Evolutionary conservation across 2,888 invertebrate species (phyloP).

Genomic region (Willowsia nigromaculata): DNA sequence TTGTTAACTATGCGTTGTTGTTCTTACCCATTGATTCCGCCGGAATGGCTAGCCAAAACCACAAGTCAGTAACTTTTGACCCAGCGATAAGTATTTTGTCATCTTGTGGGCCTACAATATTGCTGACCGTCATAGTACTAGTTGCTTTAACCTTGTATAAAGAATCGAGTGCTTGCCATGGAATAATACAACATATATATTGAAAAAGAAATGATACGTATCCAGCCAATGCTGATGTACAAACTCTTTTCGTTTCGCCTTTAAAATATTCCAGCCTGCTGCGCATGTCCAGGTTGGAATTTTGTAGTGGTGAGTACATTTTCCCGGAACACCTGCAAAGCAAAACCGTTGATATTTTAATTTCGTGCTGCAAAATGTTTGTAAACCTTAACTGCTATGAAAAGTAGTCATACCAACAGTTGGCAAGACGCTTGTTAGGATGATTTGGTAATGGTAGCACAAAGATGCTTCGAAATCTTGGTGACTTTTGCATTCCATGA

Average conservation of each 20-base stretch:
- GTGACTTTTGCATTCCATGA: neutral
- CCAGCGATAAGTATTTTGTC: neutral
- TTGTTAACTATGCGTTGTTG: neutral
- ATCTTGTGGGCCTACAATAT: constrained; percentile 15
- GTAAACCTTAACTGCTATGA: neutral
- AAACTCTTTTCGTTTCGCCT: neutral
- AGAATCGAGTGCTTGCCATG: neutral
- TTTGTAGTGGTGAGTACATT: neutral
- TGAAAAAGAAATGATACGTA: neutral
- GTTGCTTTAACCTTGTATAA: neutral
- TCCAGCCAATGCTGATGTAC: neutral
- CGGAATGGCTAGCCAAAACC: constrained; percentile 52
- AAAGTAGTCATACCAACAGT: neutral
- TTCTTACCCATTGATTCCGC: constrained; percentile 23
- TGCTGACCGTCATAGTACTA: neutral
- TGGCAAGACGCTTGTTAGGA: constrained; percentile 27
- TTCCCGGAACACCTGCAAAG: neutral
- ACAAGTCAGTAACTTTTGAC: neutral
- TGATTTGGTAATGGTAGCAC: constrained; percentile 41
- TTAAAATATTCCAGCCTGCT: neutral
- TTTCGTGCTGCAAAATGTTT: neutral
- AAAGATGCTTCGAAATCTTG: neutral
- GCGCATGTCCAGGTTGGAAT: neutral
- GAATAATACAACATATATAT: neutral
- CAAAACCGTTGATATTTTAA: neutral